Evolutionary conservation across 1,140 invertebrate genomes (phyloP).

Genomic region (Calosoma granatense): DNA sequence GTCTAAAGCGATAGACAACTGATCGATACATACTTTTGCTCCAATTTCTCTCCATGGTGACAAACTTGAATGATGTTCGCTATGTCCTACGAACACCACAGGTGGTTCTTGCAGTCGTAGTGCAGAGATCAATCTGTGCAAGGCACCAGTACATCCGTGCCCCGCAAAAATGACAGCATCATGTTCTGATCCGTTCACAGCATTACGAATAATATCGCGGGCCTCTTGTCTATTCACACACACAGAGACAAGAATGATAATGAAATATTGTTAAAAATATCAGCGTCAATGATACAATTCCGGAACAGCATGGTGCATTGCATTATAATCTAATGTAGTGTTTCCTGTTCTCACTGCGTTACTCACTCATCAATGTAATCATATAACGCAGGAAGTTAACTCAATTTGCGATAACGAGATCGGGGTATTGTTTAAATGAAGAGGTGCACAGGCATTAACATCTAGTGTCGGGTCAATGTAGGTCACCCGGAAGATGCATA

Average conservation of each 20-base stretch:
- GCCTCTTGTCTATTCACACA: conserved; percentile 68
- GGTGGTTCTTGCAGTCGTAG: conserved; percentile 49
- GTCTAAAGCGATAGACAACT: too few relatives aligned
- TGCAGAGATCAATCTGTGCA: conserved; percentile 58
- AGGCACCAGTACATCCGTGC: conserved; percentile 59
- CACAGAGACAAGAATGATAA: too few relatives aligned
- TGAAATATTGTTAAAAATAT: conserved; percentile 7
- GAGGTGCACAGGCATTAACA: neutral
- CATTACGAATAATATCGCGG: conserved; percentile 68
- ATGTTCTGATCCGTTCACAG: conserved; percentile 69
- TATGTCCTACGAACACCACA: conserved; percentile 72
- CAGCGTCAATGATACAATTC: too few relatives aligned
- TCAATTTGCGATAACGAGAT: neutral
- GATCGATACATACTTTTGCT: conserved; percentile 70
- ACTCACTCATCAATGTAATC: neutral
- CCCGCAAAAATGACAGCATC: conserved; percentile 76
- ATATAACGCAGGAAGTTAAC: neutral
- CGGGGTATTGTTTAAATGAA: neutral
- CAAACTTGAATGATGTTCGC: conserved; percentile 76
- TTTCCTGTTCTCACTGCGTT: neutral
- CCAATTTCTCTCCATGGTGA: conserved; percentile 74
- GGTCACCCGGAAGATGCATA: too few relatives aligned
- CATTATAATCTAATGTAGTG: neutral
- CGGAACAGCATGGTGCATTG: neutral
- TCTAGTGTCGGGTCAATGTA: too few relatives aligned